Evolutionary conservation across 2,797 vertebrate species (phyloP).

Genomic region (Mus minutoides): DNA sequence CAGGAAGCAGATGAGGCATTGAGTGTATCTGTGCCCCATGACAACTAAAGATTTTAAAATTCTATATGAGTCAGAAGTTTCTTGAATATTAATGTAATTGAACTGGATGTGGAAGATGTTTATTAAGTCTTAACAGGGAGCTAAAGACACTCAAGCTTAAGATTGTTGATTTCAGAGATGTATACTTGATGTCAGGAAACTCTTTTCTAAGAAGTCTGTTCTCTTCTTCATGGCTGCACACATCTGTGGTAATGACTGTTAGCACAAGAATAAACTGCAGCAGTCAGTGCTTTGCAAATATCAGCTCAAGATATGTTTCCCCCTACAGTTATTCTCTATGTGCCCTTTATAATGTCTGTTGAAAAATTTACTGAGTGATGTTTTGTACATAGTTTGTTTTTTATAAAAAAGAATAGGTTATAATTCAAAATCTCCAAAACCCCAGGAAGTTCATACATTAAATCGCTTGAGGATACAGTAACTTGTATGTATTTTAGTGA

Average conservation of each 20-base stretch:
- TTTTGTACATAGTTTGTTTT: not conserved
- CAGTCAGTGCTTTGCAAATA: not conserved
- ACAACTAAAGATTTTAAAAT: not conserved
- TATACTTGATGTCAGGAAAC: not conserved
- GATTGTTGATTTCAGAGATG: not conserved
- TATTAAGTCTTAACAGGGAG: not conserved
- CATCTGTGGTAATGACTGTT: not conserved
- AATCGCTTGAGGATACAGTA: not conserved
- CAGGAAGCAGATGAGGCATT: not conserved
- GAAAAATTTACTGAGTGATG: constrained; percentile 5
- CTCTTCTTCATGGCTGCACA: not conserved
- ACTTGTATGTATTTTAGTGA: not conserved
- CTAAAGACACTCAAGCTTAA: rapidly evolving
- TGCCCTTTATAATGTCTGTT: not conserved
- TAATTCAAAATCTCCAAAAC: not conserved
- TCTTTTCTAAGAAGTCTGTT: not conserved
- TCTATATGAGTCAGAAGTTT: not conserved
- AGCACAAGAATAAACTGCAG: not conserved
- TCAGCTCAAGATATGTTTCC: not conserved
- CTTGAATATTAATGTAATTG: not conserved
- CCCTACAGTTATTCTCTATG: not conserved
- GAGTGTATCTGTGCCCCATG: not conserved
- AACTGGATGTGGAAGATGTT: not conserved
- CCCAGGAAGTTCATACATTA: not conserved
- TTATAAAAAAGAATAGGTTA: not conserved